Percentiles rank a stretch among this genome's conserved stretches.
Conservation (phyloP, 2,113 vertebrate genomes). For the Callipepla californica region DNA sequence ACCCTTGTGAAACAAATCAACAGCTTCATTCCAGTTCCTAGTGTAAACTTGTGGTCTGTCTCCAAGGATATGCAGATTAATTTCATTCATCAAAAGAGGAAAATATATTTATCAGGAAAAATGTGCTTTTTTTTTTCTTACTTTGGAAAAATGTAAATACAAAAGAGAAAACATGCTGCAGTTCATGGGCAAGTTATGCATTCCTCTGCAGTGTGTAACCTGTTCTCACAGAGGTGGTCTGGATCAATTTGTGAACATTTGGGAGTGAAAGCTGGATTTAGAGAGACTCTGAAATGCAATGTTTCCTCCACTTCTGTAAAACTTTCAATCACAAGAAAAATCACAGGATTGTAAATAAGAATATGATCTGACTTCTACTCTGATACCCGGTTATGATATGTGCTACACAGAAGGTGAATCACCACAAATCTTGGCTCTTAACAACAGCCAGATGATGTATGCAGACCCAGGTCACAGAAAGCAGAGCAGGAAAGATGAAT, state of each 20-base stretch:
- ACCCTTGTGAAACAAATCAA: background rate
- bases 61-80: conserved; percentile 52
- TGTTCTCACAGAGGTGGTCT: conserved; percentile 62
- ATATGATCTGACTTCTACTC: background rate
- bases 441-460: background rate
- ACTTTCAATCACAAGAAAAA: background rate
- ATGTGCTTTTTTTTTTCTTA: background rate
- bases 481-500: background rate
- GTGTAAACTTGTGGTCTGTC: conserved; percentile 50
- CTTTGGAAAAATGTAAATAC: conserved; percentile 64
- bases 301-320: background rate
- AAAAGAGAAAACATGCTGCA: conserved; percentile 51
- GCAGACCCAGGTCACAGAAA: background rate
- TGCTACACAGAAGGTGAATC: background rate
- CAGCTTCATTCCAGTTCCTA: conserved; percentile 45
- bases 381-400: background rate
- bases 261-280: background rate
- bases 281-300: conserved; percentile 17
- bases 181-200: conserved; percentile 66
- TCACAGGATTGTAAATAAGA: background rate
- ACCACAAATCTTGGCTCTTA: background rate
- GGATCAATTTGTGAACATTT: conserved; percentile 38
- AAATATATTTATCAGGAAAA: conserved; percentile 30
- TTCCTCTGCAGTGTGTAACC: conserved; percentile 63
- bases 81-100: conserved; percentile 63